A percentile compares a stretch with the other conserved stretches of the same genome.
phyloP scores from a whole-genome alignment of 2,888 invertebrate genomes.

The Ennomos quercinarius region DNA sequence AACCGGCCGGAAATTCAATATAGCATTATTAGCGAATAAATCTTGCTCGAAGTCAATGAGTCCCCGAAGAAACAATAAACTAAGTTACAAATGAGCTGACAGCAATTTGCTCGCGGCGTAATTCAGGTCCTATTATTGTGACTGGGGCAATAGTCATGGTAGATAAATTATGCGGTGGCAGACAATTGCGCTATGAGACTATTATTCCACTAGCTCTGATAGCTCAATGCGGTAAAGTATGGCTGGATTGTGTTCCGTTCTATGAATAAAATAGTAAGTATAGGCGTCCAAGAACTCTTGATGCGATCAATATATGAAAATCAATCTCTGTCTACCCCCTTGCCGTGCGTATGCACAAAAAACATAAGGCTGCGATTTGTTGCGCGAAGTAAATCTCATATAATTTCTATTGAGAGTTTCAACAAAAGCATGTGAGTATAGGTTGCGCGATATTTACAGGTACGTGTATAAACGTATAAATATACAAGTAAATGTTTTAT shows the following conservation, averaged over 20 bases:
- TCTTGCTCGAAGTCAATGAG: constrained; percentile 38
- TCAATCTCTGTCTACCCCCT: no score
- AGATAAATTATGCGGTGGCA: constrained; percentile 56
- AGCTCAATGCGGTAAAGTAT: constrained; percentile 50
- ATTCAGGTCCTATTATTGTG: constrained; percentile 43
- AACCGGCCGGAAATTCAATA: constrained; percentile 43
- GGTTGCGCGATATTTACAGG: no score
- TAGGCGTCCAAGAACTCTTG: no score
- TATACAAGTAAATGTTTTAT: no score
- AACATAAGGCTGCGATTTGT: no score
- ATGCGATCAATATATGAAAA: no score
- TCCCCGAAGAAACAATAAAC: constrained; percentile 51
- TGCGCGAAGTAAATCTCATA: no score
- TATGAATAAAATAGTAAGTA: no score
- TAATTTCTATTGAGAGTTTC: no score
- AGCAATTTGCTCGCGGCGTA: constrained; percentile 47
- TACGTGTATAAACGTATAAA: no score
- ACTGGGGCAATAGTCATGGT: constrained; percentile 47
- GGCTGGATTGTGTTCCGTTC: constrained; percentile 21
- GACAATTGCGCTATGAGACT: constrained; percentile 53
- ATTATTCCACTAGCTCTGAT: constrained; percentile 55
- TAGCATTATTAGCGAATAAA: constrained; percentile 48
- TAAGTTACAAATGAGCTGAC: constrained; percentile 53
- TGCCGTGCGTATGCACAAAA: no score
- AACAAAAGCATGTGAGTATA: no score